These are phyloP conservation scores for Calycopis cecrops DNA, from an alignment of 1,140 invertebrate species.

Conservation along the genomic window DNA sequence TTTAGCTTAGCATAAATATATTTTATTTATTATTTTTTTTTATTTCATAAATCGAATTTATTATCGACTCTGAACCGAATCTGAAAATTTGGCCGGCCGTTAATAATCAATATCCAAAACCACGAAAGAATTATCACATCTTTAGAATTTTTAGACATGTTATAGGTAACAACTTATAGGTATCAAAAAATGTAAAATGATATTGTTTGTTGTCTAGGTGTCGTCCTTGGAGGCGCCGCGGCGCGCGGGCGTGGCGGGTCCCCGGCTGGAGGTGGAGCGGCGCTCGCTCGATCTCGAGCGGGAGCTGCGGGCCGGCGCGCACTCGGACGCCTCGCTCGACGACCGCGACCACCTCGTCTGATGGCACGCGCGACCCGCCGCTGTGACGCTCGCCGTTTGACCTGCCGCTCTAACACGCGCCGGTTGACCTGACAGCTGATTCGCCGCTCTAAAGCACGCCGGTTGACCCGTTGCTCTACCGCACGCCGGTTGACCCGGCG, in stretches of 20 bases:
- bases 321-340: constrained; percentile 61
- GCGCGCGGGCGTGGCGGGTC: constrained; percentile 41
- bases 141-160: too few species aligned
- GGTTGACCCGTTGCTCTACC: not conserved
- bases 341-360: constrained; percentile 64
- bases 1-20: too few species aligned
- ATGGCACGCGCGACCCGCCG: constrained; percentile 21
- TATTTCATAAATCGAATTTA: too few species aligned
- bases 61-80: too few species aligned
- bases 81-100: too few species aligned
- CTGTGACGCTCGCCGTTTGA: not conserved
- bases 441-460: not conserved
- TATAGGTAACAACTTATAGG: too few species aligned
- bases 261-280: constrained; percentile 57
- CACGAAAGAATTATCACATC: too few species aligned
- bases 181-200: too few species aligned
- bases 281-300: constrained; percentile 64
- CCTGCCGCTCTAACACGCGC: not conserved
- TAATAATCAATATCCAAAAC: too few species aligned
- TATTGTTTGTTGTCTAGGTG: constrained; percentile 33
- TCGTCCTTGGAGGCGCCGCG: constrained; percentile 61
- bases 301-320: constrained; percentile 52
- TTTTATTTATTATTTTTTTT: too few species aligned
- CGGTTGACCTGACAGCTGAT: too few species aligned
- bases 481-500: not conserved